A percentile compares a stretch with the other conserved stretches of the same genome.
Conservation (phyloP, 2,888 invertebrate species). For the Hoplodrina ambigua region DNA sequence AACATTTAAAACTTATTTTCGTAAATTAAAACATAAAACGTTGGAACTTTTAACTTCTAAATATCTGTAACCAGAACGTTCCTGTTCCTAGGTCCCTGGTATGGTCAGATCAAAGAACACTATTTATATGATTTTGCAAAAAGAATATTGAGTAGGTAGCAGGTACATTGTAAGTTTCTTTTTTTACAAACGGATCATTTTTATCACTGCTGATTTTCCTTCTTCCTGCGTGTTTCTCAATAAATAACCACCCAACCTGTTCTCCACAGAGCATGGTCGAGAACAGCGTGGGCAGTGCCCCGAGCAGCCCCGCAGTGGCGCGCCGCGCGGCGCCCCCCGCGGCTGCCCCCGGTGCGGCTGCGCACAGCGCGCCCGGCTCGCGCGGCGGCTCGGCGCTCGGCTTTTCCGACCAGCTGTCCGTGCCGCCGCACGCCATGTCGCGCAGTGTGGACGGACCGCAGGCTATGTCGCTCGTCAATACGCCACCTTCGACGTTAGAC, state of each 20-base stretch:
- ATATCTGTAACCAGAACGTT: too few relatives aligned
- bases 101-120: too few relatives aligned
- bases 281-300: conserved; percentile 92
- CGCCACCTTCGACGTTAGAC: conserved; percentile 86
- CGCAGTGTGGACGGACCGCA: conserved; percentile 90
- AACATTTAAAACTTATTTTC: too few relatives aligned
- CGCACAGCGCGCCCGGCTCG: conserved; percentile 76
- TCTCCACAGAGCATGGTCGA: conserved; percentile 80
- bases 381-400: conserved; percentile 88
- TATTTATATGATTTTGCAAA: too few relatives aligned
- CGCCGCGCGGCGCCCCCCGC: conserved; percentile 66
- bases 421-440: conserved; percentile 84
- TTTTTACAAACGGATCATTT: too few relatives aligned
- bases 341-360: conserved; percentile 58
- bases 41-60: too few relatives aligned
- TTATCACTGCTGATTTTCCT: too few relatives aligned
- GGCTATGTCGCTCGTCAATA: conserved; percentile 68
- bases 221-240: too few relatives aligned
- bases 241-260: not conserved
- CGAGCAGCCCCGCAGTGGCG: conserved; percentile 86
- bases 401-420: conserved; percentile 75
- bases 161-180: too few relatives aligned
- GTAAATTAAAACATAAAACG: too few relatives aligned
- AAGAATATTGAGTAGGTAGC: too few relatives aligned
- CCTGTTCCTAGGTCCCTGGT: too few relatives aligned